Evolutionary conservation across 2,113 vertebrate species (phyloP), one percentile per base, ranked within the genome.

Genomic region (Gobiocypris rarus): DNA sequence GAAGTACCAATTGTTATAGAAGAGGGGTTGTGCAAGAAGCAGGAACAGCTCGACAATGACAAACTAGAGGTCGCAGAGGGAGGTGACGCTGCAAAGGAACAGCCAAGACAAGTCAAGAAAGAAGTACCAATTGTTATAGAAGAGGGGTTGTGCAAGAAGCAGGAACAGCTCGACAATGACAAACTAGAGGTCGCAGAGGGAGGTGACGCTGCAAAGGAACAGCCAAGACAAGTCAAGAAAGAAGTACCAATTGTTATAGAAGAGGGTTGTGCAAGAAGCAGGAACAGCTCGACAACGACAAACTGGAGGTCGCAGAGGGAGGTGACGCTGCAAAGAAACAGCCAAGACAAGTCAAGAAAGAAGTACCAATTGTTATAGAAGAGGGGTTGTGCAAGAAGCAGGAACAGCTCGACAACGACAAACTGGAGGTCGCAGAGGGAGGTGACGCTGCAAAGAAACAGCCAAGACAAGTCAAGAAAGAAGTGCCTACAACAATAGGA

Each of bases 381-480:
- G 58, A 26, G 22, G 24, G 10, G 38, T 22, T 0, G 5, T 26
- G 56, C 5, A 28, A 41, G 8, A 3, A 24, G 15, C 14, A 11
- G 1, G 58, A 54, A 80, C 82, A 75, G 58, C 76, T 70, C 0
- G 9, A 24, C 48, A 43, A 52, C 31, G 17, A 9, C 24, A 65
- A 80, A 41, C 34, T 15, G 45, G 31, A 71, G 38, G 15, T 45
- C 8, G 34, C 22, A n/a, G 24, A 75, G 50, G 48, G 58, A 84
- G 61, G 50, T 3, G 19, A 15, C 0, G 7, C 11, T 48, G 73
- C 71, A 81, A 84, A 75, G 41, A 50, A 85, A 85, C 80, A 87
- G 75, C 70, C 59, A 28, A 78, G 8, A 38, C 56, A 17, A 69
- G 83, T 70, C 78, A 73, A 38, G 28, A 74, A 85, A 52, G 67